Base-by-base conservation (phyloP, 2,888 invertebrate species). In the Trilocha varians region DNA sequence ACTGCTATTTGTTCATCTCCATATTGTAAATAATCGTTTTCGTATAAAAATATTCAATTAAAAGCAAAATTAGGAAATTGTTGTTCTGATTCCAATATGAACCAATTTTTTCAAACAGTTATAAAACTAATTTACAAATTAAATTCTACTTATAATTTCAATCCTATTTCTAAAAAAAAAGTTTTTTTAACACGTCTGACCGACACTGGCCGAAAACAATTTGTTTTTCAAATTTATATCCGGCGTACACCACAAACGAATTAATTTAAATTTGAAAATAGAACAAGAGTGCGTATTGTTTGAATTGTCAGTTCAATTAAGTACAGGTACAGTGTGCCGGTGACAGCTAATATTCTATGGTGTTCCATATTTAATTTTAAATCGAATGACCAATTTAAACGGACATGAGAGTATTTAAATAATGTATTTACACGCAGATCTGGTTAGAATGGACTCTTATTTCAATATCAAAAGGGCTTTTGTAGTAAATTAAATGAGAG, bases 301-400 rank as follows among this genome's bases (percentile, higher is more conserved):
- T 55, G 59, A 61, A 63, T 65, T 67, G 62, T 62, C 62, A 61
- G 61, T 68, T 72, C 67, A 72, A 76, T 77, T 74, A 74, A 70
- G 71, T 68, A 70, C 54, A 57, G 52, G 52, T 58, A 57, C 61
- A 57, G 61, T 52, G 42, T 70, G 74, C 44, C 48, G 43, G 47
- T 70, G 77, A 75, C 77, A 74, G 67, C 48, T 53, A 52, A 56
- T 57, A 60, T 59, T 13, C 36, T 38, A 36, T 39, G 14, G 33
- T 13, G 33, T 43, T 36, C 39, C 5, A 37, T n/a, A 43, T 43
- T 39, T 37, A 17, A 37, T 34, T 38, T 34, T 3, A 25, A 25
- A 25, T 9, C 2, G 25, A 9, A 25, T 18, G 16, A 38, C 42
- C 35, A 38, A 38, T 35, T 36, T 38, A 18, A 38, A 9, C 17